Percentiles rank a stretch among this genome's conserved stretches.
phyloP scores from a whole-genome alignment of 2,888 invertebrate genomes.

The Microctonus brassicae region DNA sequence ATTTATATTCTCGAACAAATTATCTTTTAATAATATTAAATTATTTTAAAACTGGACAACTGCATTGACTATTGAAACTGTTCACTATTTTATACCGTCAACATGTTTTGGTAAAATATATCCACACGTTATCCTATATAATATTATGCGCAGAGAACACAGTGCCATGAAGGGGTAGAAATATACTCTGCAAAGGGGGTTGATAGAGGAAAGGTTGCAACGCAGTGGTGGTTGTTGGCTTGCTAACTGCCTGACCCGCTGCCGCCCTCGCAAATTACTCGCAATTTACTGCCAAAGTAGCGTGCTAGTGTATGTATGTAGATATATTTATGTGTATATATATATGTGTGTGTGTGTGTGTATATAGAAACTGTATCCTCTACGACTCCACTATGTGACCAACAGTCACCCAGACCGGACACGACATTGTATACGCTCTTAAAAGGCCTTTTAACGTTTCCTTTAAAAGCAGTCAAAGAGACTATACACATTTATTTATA shows the following conservation, averaged over 20 bases:
- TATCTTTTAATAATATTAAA: no score
- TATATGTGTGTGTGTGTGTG: neutral
- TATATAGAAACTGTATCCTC: neutral
- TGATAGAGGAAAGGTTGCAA: no score
- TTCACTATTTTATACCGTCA: no score
- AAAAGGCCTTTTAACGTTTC: slow-evolving; percentile 19
- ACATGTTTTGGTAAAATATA: no score
- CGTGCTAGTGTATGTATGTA: neutral
- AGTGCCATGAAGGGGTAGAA: no score
- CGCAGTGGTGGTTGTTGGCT: slow-evolving; percentile 57
- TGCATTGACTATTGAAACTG: no score
- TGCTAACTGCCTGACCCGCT: slow-evolving; percentile 55
- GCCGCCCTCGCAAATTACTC: slow-evolving; percentile 59
- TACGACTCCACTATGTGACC: neutral
- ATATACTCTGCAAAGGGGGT: no score
- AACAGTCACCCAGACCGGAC: neutral
- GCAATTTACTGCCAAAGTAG: slow-evolving; percentile 59
- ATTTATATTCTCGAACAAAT: no score
- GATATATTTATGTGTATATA: neutral
- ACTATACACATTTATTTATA: neutral
- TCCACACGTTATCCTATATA: no score
- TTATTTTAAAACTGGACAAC: no score
- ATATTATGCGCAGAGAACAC: no score
- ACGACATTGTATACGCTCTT: neutral
- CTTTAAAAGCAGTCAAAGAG: neutral